A percentile compares a stretch with the other conserved stretches of the same genome.
Conservation (phyloP, 2,888 invertebrate genomes). For the Clepsis dumicolana region DNA sequence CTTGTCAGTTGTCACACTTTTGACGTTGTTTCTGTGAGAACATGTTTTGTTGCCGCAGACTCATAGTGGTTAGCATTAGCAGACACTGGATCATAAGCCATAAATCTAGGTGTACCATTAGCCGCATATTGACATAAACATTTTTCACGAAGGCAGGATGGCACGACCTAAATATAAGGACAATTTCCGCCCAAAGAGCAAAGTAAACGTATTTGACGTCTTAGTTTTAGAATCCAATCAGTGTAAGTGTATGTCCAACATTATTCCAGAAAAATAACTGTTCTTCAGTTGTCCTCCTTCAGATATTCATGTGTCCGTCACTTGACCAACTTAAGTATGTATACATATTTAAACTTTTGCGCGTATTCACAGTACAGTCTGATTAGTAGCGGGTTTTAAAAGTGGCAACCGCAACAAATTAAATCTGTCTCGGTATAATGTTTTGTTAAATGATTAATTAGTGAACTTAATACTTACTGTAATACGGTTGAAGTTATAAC, state of each 20-base stretch:
- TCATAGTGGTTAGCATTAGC: background rate
- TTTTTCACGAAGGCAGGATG: too few species aligned
- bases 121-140: too few species aligned
- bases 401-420: background rate
- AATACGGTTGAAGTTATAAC: too few species aligned
- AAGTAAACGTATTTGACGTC: too few species aligned
- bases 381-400: background rate
- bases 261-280: background rate
- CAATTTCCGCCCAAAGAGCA: too few species aligned
- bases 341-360: background rate
- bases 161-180: too few species aligned
- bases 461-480: background rate
- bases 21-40: background rate
- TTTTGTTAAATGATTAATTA: background rate
- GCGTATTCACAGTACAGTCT: background rate
- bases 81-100: background rate
- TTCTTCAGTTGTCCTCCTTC: background rate
- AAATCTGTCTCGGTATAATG: background rate
- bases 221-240: too few species aligned
- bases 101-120: background rate
- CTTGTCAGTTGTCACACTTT: background rate
- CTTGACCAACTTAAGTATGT: background rate
- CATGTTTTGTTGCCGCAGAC: background rate
- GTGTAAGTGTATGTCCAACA: too few species aligned
- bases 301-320: background rate